A percentile compares a stretch with the other conserved stretches of the same genome.
Conservation (phyloP, 2,113 vertebrate genomes). For the Tyto alba region DNA sequence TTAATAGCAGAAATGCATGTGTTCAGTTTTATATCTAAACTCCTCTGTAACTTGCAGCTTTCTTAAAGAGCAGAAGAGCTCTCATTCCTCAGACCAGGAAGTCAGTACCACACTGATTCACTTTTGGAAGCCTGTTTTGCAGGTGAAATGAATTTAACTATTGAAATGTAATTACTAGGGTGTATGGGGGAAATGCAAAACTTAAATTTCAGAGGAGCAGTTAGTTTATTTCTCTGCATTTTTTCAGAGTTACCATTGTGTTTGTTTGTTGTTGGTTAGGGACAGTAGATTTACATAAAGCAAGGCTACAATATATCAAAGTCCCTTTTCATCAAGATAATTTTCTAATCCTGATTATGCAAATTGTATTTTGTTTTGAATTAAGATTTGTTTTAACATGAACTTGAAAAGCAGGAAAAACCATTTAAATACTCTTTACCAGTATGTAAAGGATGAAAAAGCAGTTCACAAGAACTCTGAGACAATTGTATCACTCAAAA, state of each 20-base stretch:
- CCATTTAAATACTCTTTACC: background rate
- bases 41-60: background rate
- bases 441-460: background rate
- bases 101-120: background rate
- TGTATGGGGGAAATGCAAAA: background rate
- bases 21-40: background rate
- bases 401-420: background rate
- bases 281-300: background rate
- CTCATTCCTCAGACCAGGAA: background rate
- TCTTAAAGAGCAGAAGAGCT: background rate
- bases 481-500: background rate
- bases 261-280: background rate
- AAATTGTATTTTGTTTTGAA: background rate
- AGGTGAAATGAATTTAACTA: background rate
- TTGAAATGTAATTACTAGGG: background rate
- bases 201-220: background rate
- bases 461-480: background rate
- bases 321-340: background rate
- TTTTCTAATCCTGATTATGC: background rate
- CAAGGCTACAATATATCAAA: background rate
- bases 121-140: background rate
- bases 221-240: background rate
- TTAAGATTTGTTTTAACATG: background rate
- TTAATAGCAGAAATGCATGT: background rate
- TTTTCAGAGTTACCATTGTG: background rate